Evolutionary conservation across 2,888 invertebrate species (phyloP), one percentile per base, ranked within the genome.

Genomic region (Ypsolopha sequella): DNA sequence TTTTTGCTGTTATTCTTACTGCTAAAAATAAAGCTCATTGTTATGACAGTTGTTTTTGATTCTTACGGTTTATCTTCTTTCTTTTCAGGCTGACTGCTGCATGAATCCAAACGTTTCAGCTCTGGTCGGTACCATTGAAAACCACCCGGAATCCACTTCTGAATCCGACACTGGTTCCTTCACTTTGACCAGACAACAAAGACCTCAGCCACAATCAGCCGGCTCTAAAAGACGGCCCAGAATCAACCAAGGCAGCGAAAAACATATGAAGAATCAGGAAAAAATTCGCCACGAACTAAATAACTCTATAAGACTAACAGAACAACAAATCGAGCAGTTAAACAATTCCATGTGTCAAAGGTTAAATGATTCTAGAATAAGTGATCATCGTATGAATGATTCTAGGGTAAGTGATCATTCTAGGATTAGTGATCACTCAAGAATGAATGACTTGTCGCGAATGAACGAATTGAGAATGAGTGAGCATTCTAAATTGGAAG

Each of bases 81-180:
- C 9, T 44, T 65, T 64, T 0, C 72, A 87, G 87, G 85, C 86
- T 1, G 87, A 87, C 10, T 87, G 87, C 65, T 87, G 87, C 55
- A 69, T 80, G 54, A 82, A 80, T 55, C 73, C 82, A 0, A 77
- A 74, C 56, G 80, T 86, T 0, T 85, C 85, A 50, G 86, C 84
- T 0, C 58, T 87, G 3, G 86, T 87, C 0, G 87, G 87, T 0
- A 87, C 87, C 13, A 87, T 87, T 52, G 87, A 87, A 57, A 81
- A 80, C 52, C 87, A 87, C 41, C 82, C 82, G 0, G 87, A 87
- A 41, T 85, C 87, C 0, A 87, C 86, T 0, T 87, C 87, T 0
- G 87, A 86, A 54, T 85, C 86, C 0, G 86, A 86, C 63, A 80
- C 80, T 0, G 82, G 85, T 0, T 81, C 87, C 1, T 85, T 86